These are phyloP conservation scores for Trachops cirrhosus DNA, from an alignment of 2,797 vertebrate genomes.

Conservation along the genomic window DNA sequence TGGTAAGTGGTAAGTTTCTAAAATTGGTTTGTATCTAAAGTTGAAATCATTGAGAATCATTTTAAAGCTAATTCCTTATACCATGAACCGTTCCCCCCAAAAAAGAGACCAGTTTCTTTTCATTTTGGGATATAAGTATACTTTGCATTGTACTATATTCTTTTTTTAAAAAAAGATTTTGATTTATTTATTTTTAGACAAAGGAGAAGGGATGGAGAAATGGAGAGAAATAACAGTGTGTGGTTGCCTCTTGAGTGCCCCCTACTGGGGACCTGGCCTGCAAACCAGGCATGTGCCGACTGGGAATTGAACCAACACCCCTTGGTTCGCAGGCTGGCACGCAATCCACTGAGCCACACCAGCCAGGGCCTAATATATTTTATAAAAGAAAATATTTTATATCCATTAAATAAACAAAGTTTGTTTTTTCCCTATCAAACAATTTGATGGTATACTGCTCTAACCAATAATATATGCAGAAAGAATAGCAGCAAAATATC, in stretches of 20 bases:
- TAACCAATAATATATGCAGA: conserved; percentile 16
- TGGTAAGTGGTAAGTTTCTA: not conserved
- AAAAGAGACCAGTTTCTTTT: conserved; percentile 42
- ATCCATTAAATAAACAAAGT: not conserved
- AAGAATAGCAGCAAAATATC: conserved; percentile 4
- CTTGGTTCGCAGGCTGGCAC: no score
- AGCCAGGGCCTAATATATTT: conserved; percentile 12
- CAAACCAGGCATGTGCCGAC: no score
- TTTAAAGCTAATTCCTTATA: conserved; percentile 35
- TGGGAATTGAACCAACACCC: no score
- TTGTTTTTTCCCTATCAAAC: conserved; percentile 9
- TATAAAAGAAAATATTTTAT: conserved; percentile 41
- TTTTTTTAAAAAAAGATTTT: not conserved
- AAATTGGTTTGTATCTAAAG: conserved; percentile 4
- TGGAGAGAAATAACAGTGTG: no score
- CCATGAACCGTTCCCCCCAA: not conserved
- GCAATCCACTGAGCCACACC: no score
- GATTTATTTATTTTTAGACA: no score
- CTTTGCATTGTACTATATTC: conserved; percentile 48
- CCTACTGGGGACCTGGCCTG: no score
- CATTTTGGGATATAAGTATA: conserved; percentile 45
- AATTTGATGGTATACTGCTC: conserved; percentile 8
- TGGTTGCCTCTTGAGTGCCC: no score
- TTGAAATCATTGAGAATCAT: conserved; percentile 15
- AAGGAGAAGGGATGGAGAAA: no score